phyloP scores from a whole-genome alignment of 2,113 vertebrate genomes.

The Spheniscus mendiculus region DNA sequence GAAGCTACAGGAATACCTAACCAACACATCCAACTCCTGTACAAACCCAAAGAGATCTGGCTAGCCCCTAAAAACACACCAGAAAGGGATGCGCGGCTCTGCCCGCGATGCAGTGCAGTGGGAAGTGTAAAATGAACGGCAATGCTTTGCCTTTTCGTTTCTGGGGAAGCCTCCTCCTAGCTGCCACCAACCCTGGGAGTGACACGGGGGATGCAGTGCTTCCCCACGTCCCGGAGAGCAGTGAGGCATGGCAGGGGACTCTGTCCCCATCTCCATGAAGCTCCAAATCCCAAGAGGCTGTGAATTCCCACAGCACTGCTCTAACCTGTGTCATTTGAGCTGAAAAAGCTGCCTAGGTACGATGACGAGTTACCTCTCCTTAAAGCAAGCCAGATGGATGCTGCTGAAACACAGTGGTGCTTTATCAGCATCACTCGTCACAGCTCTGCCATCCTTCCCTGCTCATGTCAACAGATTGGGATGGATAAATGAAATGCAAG shows the following conservation, averaged over 20 bases:
- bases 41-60: background rate
- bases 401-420: background rate
- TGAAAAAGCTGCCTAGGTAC: background rate
- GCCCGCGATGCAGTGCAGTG: background rate
- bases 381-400: background rate
- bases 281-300: background rate
- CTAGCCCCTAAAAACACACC: background rate
- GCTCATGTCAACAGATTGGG: background rate
- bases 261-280: background rate
- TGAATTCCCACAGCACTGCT: background rate
- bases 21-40: background rate
- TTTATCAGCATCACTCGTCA: background rate
- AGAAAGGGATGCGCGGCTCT: background rate
- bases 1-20: background rate
- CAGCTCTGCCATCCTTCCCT: rapidly evolving
- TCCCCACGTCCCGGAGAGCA: background rate
- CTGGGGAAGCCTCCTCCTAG: background rate
- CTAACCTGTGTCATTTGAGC: background rate
- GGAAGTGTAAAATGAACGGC: background rate
- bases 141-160: background rate
- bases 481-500: background rate
- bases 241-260: background rate
- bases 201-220: rapidly evolving
- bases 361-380: background rate
- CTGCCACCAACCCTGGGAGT: background rate